Evolutionary conservation across 2,888 invertebrate species (phyloP).

Genomic region (Catocala fraxini): DNA sequence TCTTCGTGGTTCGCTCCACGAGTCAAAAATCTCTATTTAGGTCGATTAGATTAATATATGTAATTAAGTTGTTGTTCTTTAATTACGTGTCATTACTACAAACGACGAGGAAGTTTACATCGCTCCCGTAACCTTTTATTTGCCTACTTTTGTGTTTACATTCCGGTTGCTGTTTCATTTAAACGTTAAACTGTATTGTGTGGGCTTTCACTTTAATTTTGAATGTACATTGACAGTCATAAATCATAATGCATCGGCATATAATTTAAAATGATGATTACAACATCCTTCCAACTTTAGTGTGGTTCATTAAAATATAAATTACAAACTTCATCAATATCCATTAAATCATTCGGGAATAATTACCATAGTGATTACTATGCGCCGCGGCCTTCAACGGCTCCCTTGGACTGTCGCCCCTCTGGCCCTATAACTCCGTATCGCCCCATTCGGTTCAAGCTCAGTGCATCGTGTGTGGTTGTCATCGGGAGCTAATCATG

Average conservation of each 20-base stretch:
- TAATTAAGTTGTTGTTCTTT: slow-evolving; percentile 22
- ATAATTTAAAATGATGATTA: slow-evolving; percentile 13
- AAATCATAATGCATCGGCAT: not conserved
- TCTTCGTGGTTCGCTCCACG: slow-evolving; percentile 52
- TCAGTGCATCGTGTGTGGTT: slow-evolving; percentile 54
- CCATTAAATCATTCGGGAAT: slow-evolving; percentile 47
- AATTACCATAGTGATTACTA: slow-evolving; percentile 52
- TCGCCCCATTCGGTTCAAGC: slow-evolving; percentile 25
- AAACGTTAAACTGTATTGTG: too few relatives aligned
- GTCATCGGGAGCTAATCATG: slow-evolving; percentile 64
- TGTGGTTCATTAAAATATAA: slow-evolving; percentile 48
- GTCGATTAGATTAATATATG: slow-evolving; percentile 49
- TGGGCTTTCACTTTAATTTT: too few relatives aligned
- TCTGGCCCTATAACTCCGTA: not conserved
- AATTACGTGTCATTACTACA: slow-evolving; percentile 4
- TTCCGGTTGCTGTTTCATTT: not conserved
- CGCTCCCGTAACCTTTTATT: not conserved
- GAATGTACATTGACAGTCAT: not conserved
- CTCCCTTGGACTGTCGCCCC: slow-evolving; percentile 9
- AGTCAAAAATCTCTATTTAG: slow-evolving; percentile 49
- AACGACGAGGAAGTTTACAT: not conserved
- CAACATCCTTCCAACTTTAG: not conserved
- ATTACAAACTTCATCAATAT: slow-evolving; percentile 50
- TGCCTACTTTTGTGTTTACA: not conserved
- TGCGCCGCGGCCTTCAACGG: slow-evolving; percentile 37